phyloP scores from a whole-genome alignment of 1,140 invertebrate species.

The Drosophila saltans region DNA sequence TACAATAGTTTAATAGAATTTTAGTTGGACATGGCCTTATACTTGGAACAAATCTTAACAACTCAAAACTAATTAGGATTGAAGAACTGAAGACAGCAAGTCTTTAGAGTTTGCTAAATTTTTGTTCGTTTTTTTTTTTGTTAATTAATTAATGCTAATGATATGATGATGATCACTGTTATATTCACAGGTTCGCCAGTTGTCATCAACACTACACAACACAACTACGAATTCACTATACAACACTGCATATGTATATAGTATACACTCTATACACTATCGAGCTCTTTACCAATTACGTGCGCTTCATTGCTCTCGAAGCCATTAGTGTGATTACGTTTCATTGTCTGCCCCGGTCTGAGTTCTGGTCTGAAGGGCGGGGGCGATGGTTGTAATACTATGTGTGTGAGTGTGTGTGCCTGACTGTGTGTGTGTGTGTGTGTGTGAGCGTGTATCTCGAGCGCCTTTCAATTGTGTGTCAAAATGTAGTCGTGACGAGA shows the following conservation, averaged over 20 bases:
- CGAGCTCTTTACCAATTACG: conserved; percentile 81
- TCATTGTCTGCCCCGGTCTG: conserved; percentile 74
- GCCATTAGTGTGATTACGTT: conserved; percentile 82
- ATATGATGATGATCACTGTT: background rate
- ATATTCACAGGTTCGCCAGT: background rate
- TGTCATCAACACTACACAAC: conserved; percentile 23
- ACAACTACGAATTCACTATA: conserved; percentile 30
- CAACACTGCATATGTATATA: conserved; percentile 56
- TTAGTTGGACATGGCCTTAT: no score
- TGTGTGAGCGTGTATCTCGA: conserved; percentile 63
- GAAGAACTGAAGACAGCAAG: no score
- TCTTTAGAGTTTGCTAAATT: background rate
- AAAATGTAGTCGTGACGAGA: conserved; percentile 79
- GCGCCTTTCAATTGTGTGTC: conserved; percentile 79
- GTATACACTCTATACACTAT: conserved; percentile 40
- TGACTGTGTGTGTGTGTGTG: conserved; percentile 32
- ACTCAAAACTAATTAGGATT: no score
- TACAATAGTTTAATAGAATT: no score
- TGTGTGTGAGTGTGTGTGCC: conserved; percentile 24
- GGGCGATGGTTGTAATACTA: conserved; percentile 1
- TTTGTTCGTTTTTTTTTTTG: background rate
- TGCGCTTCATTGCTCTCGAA: conserved; percentile 80
- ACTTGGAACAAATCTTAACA: background rate
- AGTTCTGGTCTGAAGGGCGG: conserved; percentile 27
- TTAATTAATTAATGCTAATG: background rate